phyloP scores from a whole-genome alignment of 2,888 invertebrate species.

The Idaea biselata region DNA sequence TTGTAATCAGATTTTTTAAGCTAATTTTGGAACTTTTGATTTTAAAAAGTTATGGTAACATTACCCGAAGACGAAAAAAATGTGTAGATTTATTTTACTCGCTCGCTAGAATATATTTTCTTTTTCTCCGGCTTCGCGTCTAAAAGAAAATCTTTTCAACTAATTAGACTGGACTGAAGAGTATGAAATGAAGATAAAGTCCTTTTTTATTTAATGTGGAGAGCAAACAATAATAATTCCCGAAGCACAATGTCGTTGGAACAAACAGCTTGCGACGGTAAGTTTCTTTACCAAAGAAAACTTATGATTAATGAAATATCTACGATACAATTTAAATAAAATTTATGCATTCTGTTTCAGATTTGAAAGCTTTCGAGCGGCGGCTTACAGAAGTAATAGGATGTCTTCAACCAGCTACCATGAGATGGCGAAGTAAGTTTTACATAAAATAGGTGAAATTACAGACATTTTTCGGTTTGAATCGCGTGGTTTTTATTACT shows the following conservation, averaged over 20 bases:
- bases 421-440: conserved; percentile 95
- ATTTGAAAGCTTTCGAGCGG: conserved; percentile 98
- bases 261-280: conserved; percentile 96
- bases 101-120: no score
- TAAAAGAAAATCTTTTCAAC: no score
- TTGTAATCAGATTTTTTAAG: no score
- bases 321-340: conserved; percentile 7
- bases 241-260: conserved; percentile 86
- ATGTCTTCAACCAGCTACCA: conserved; percentile 95
- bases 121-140: no score
- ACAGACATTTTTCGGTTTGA: no score
- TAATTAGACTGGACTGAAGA: not conserved
- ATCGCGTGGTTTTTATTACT: no score
- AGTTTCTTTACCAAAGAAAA: conserved; percentile 30
- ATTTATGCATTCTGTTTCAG: conserved; percentile 76
- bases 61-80: no score
- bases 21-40: no score
- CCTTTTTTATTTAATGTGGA: conserved; percentile 18
- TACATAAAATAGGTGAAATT: no score
- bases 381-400: conserved; percentile 98
- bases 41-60: no score
- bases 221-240: conserved; percentile 19
- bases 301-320: not conserved
- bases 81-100: no score
- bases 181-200: conserved; percentile 15